Evolutionary conservation across 2,888 invertebrate genomes (phyloP).

Genomic region (Vandiemenella viatica): DNA sequence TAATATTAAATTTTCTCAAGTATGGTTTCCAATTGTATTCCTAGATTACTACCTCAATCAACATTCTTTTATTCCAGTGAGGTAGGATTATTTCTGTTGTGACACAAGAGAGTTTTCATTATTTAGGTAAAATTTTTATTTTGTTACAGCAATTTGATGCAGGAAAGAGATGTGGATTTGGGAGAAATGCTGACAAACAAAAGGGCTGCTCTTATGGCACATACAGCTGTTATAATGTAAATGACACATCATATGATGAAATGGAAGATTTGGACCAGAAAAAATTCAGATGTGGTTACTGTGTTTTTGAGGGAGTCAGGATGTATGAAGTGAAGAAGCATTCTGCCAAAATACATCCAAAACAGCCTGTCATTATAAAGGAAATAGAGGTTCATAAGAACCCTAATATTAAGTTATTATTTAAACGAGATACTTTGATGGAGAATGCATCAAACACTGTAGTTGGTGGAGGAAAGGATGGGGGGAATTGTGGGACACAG

Average conservation of each 20-base stretch:
- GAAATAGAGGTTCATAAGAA: conserved; percentile 1
- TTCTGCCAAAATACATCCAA: conserved; percentile 6
- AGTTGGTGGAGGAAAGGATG: conserved; percentile 9
- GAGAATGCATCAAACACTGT: conserved; percentile 14
- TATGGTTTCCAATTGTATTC: too few relatives aligned
- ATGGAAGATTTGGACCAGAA: conserved; percentile 33
- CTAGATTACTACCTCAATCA: too few relatives aligned
- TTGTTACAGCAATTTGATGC: too few relatives aligned
- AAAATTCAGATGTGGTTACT: conserved; percentile 32
- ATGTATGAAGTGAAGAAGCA: conserved; percentile 13
- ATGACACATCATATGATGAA: conserved; percentile 29
- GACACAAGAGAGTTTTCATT: too few relatives aligned
- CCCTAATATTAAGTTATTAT: conserved; percentile 6
- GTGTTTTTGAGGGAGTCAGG: conserved; percentile 20
- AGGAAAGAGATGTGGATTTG: too few relatives aligned
- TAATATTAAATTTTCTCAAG: too few relatives aligned
- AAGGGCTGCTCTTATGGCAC: conserved; percentile 30
- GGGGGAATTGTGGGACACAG: not conserved
- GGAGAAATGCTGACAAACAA: too few relatives aligned
- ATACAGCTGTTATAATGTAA: conserved; percentile 18
- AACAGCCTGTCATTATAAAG: not conserved
- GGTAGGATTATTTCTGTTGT: too few relatives aligned
- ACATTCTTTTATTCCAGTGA: too few relatives aligned
- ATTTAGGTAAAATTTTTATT: too few relatives aligned
- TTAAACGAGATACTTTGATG: conserved; percentile 11